These are phyloP conservation scores for Cydia strobilella DNA, from an alignment of 1,140 invertebrate genomes.

Conservation along the genomic window DNA sequence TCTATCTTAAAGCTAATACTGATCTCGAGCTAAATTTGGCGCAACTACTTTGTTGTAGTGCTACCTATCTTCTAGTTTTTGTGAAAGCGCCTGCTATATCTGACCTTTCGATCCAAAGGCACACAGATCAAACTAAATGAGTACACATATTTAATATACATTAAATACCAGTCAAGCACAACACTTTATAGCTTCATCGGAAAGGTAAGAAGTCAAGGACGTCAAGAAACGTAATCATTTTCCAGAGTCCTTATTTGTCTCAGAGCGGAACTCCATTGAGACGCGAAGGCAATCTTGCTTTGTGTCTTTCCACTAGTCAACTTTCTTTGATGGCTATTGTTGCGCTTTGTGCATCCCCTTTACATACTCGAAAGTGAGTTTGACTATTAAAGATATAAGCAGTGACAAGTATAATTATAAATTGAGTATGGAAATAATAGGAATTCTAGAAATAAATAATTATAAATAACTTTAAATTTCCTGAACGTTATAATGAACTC, in stretches of 20 bases:
- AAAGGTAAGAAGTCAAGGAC: slow-evolving; percentile 3
- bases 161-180: background rate
- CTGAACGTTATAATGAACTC: no score
- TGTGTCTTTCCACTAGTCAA: background rate
- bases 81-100: no score
- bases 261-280: slow-evolving; percentile 8
- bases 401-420: background rate
- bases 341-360: background rate
- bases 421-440: no score
- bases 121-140: background rate
- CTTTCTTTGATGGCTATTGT: slow-evolving; percentile 1
- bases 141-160: background rate
- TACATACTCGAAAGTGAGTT: background rate
- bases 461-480: no score
- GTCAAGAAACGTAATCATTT: slow-evolving; percentile 12
- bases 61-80: no score
- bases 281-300: slow-evolving; percentile 20
- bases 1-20: no score
- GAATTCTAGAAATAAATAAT: no score
- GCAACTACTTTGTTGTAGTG: no score
- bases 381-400: background rate
- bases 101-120: no score
- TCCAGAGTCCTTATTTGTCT: background rate
- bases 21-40: no score
- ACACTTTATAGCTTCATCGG: background rate